Percentiles rank a stretch among this genome's conserved stretches.
Evolutionary conservation across 2,888 invertebrate species (phyloP).

Genomic region (Orthosia cruda): DNA sequence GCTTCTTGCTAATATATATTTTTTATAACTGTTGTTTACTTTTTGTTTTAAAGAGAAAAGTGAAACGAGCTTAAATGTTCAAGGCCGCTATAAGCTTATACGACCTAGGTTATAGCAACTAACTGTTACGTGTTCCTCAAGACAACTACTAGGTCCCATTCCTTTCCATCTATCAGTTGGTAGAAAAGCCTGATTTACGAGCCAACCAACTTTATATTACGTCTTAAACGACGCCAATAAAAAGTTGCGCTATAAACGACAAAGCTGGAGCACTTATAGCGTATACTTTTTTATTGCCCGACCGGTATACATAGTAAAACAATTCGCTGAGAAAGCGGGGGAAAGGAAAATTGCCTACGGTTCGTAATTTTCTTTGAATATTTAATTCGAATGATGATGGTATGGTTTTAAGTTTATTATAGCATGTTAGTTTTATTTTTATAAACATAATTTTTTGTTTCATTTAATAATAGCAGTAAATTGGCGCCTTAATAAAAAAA

Average conservation of each 20-base stretch:
- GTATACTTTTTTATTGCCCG: conserved; percentile 76
- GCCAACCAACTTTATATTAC: conserved; percentile 84
- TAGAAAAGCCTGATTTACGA: conserved; percentile 86
- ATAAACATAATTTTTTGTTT: not conserved
- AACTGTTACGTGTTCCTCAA: conserved; percentile 59
- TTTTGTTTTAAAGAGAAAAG: not conserved
- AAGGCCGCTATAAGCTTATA: not conserved
- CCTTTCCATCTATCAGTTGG: conserved; percentile 73
- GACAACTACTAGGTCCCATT: conserved; percentile 68
- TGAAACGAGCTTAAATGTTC: not conserved
- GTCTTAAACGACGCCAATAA: conserved; percentile 88
- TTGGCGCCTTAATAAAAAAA: no score
- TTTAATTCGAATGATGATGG: conserved; percentile 68
- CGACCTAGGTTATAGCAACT: conserved; percentile 22
- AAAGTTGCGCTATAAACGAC: conserved; percentile 86
- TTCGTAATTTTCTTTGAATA: conserved; percentile 70
- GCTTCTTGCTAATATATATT: not conserved
- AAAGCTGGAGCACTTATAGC: conserved; percentile 77
- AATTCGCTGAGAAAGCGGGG: conserved; percentile 70
- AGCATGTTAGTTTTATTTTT: conserved; percentile 27
- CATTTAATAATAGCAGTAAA: not conserved
- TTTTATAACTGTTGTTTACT: not conserved
- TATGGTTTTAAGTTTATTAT: conserved; percentile 53
- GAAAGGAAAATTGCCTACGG: conserved; percentile 54
- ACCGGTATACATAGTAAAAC: conserved; percentile 73